Evolutionary conservation across 2,113 vertebrate genomes (phyloP), one percentile per base, ranked within the genome.

Genomic region (Engraulis encrasicolus): DNA sequence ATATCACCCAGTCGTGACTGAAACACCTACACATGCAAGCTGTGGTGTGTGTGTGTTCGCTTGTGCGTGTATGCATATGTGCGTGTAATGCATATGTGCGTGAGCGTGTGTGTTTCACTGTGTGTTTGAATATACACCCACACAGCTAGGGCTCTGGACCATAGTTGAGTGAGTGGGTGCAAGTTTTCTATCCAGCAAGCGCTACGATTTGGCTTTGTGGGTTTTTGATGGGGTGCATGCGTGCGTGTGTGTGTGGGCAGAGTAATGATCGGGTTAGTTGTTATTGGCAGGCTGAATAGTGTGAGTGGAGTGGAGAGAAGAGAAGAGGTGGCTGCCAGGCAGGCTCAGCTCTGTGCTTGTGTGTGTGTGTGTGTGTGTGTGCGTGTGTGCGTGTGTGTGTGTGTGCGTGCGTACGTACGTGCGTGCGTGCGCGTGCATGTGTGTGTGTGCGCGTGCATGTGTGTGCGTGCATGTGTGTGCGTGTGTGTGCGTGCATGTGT

Each of bases 291-390:
- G 4, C n/a, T 78, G 27, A 18, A 58, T 36, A 37, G 40, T 81
- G 54, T 61, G 54, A 61, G 54, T 23, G n/a, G 20, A 61, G 54
- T 2, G 54, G 54, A 61, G 54, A 23, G n/a, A n/a, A n/a, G n/a
- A n/a, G n/a, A 23, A 61, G 54, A 61, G 54, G n/a, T 23, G 27
- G 54, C 54, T 89, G 86, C 91, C 91, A 95, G 86, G n/a, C n/a
- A n/a, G n/a, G n/a, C n/a, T n/a, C n/a, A n/a, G n/a, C n/a, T n/a
- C n/a, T n/a, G n/a, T n/a, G n/a, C n/a, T n/a, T n/a, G n/a, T n/a
- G n/a, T n/a, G n/a, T n/a, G n/a, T n/a, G n/a, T n/a, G n/a, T n/a
- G n/a, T n/a, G n/a, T n/a, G n/a, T n/a, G n/a, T n/a, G n/a, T n/a
- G n/a, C n/a, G n/a, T n/a, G n/a, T n/a, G n/a, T n/a, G n/a, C n/a